Evolutionary conservation across 2,888 invertebrate genomes (phyloP).

Genomic region (Cerastis leucographa): DNA sequence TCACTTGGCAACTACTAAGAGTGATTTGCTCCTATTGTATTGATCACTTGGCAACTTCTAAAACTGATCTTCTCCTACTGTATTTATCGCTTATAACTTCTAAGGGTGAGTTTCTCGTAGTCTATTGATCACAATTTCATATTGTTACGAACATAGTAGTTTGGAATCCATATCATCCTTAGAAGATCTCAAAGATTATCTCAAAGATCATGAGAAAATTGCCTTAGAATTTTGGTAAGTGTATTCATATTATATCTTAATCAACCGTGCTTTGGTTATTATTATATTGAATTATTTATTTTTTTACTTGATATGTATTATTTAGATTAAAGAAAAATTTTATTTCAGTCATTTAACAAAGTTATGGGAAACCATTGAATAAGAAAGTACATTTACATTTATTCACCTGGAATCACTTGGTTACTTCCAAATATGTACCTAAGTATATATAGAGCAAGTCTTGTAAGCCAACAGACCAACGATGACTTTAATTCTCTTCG

Average conservation of each 20-base stretch:
- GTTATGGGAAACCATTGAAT: too few species aligned
- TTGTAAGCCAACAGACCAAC: too few species aligned
- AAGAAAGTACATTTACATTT: neutral
- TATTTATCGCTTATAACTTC: too few species aligned
- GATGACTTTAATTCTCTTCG: neutral
- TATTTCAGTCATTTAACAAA: neutral
- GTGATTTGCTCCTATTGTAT: neutral
- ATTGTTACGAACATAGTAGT: neutral
- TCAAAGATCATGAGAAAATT: too few species aligned
- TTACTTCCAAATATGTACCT: neutral
- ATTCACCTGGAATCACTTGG: neutral
- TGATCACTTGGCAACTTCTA: too few species aligned
- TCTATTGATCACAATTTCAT: neutral
- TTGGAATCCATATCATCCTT: neutral
- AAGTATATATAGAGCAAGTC: too few species aligned
- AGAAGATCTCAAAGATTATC: neutral
- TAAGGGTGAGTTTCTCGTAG: neutral
- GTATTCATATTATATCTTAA: neutral
- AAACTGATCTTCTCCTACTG: too few species aligned
- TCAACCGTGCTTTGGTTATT: neutral
- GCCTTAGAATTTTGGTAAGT: neutral
- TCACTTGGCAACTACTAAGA: neutral
- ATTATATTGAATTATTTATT: neutral
- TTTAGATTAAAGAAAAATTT: neutral
- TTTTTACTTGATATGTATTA: neutral